These are phyloP conservation scores for Metaphire vulgaris DNA, from an alignment of 1,140 invertebrate species.

Conservation along the genomic window DNA sequence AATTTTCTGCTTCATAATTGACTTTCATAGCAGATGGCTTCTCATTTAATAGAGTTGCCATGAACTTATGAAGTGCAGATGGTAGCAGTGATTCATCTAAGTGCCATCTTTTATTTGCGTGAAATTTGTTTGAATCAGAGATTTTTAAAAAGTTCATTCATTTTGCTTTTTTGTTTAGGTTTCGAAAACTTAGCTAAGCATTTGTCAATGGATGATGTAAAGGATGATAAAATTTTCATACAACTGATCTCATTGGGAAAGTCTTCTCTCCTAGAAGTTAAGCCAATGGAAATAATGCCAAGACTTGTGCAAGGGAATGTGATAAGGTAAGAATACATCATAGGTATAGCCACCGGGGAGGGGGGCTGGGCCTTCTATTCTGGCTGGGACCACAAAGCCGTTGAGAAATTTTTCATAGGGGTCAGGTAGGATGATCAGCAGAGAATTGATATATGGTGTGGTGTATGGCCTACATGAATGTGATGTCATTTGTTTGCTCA, in stretches of 20 bases:
- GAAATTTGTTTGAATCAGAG: not conserved
- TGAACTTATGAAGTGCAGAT: too few relatives aligned
- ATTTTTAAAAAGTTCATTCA: not conserved
- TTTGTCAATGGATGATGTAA: not conserved
- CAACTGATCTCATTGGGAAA: not conserved
- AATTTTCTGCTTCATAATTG: not conserved
- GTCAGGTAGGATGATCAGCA: too few relatives aligned
- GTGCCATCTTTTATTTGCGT: too few relatives aligned
- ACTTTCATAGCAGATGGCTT: not conserved
- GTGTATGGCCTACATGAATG: too few relatives aligned
- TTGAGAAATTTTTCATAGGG: too few relatives aligned
- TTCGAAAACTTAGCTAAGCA: not conserved
- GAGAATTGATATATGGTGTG: too few relatives aligned
- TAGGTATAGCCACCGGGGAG: too few relatives aligned
- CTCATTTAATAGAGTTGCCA: too few relatives aligned
- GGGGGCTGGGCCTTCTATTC: too few relatives aligned
- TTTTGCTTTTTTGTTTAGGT: not conserved
- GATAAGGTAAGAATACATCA: too few relatives aligned
- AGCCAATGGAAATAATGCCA: not conserved
- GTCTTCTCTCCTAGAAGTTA: not conserved
- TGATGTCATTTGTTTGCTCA: too few relatives aligned
- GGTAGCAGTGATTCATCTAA: not conserved
- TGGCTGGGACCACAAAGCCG: too few relatives aligned
- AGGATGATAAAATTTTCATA: not conserved
- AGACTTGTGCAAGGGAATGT: not conserved